These are phyloP conservation scores for Drosophila atroscutellata DNA, from an alignment of 2,888 invertebrate species.

Conservation along the genomic window DNA sequence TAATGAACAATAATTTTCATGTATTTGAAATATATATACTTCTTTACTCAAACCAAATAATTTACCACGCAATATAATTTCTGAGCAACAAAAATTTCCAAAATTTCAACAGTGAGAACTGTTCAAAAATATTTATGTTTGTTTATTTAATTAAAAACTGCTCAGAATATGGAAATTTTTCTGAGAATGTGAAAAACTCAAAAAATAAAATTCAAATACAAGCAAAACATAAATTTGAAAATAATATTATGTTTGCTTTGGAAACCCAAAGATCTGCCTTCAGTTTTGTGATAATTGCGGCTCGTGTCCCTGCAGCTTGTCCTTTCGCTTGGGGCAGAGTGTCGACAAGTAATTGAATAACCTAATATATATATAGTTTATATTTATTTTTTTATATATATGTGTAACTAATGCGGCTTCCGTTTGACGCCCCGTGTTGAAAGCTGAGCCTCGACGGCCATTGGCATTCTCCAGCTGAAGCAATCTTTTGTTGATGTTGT, in stretches of 20 bases:
- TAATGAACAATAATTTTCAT: neutral
- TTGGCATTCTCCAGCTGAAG: constrained; percentile 14
- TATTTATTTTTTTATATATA: constrained; percentile 27
- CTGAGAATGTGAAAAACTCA: neutral
- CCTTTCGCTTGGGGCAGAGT: constrained; percentile 12
- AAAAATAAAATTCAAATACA: neutral
- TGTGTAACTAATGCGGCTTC: constrained; percentile 73
- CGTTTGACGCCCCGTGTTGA: constrained; percentile 73
- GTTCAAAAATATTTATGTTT: neutral
- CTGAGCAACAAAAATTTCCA: neutral
- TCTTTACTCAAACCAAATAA: neutral
- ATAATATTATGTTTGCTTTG: neutral
- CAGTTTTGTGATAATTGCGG: constrained; percentile 18
- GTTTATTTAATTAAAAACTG: neutral
- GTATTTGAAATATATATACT: neutral
- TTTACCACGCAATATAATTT: neutral
- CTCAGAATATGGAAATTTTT: neutral
- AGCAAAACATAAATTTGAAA: neutral
- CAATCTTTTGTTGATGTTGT: constrained; percentile 9
- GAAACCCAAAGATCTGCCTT: constrained; percentile 10
- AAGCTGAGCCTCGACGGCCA: constrained; percentile 59
- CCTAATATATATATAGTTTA: constrained; percentile 29
- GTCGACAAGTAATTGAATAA: constrained; percentile 38
- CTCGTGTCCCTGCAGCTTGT: constrained; percentile 32
- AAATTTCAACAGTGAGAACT: neutral